phyloP scores from a whole-genome alignment of 2,113 vertebrate species.

The Neomonachus schauinslandi region DNA sequence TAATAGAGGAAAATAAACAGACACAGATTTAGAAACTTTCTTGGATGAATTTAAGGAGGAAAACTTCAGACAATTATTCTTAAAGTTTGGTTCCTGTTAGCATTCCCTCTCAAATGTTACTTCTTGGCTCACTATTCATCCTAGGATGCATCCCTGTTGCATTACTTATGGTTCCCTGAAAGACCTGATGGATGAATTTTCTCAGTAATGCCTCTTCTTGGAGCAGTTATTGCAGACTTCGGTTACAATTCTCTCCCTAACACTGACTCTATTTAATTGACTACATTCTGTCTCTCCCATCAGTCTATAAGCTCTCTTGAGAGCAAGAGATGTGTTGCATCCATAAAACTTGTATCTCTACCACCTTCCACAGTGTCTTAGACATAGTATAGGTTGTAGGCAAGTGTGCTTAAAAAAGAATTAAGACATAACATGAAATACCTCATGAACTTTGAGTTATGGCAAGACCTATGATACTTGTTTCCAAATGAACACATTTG shows the following conservation, averaged over 20 bases:
- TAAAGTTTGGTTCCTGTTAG: not conserved
- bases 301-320: fast-evolving
- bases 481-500: not conserved
- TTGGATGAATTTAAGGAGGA: not conserved
- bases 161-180: not conserved
- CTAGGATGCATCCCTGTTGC: too few relatives aligned
- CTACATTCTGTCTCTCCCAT: not conserved
- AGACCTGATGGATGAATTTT: not conserved
- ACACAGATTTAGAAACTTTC: not conserved
- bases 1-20: not conserved
- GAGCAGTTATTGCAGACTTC: not conserved
- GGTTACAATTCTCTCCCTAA: not conserved
- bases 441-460: not conserved
- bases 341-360: not conserved
- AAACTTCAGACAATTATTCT: not conserved
- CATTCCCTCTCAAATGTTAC: not conserved
- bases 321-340: not conserved
- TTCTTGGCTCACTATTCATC: not conserved
- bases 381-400: not conserved
- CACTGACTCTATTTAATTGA: not conserved
- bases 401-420: not conserved
- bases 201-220: not conserved
- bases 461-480: not conserved
- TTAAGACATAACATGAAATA: not conserved
- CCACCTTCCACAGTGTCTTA: not conserved